phyloP scores from a whole-genome alignment of 2,888 invertebrate species.

The Cacoxenus indagator region DNA sequence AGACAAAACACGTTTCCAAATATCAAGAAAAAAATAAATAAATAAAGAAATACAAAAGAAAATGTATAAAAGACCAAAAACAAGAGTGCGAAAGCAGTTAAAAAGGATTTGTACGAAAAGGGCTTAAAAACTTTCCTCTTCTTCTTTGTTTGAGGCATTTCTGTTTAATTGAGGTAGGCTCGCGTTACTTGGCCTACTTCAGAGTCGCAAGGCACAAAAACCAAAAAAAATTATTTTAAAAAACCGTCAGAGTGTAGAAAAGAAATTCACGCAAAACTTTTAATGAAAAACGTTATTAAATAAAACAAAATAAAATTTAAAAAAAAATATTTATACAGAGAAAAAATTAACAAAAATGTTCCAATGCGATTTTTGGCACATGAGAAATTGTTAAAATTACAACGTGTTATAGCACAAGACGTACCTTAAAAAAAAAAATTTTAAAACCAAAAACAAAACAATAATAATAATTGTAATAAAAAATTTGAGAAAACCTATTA shows the following conservation, averaged over 20 bases:
- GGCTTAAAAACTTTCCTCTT: conserved; percentile 3
- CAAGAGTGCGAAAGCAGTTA: neutral
- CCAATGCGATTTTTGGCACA: neutral
- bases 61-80: neutral
- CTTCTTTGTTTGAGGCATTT: conserved; percentile 29
- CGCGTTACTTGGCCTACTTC: conserved; percentile 44
- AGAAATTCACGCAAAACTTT: conserved; percentile 28
- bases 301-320: neutral
- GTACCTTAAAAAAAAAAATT: too few species aligned
- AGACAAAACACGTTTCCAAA: too few species aligned
- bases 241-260: neutral
- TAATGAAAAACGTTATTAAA: conserved; percentile 22
- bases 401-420: too few species aligned
- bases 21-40: neutral
- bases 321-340: conserved; percentile 11
- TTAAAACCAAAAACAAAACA: too few species aligned
- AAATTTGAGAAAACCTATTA: too few species aligned
- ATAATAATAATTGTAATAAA: too few species aligned
- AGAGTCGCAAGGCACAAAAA: conserved; percentile 17
- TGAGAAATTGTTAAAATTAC: neutral
- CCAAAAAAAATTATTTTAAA: neutral
- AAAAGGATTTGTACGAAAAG: conserved; percentile 4
- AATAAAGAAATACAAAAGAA: neutral
- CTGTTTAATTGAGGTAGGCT: conserved; percentile 62
- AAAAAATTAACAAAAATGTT: conserved; percentile 1